Evolutionary conservation across 2,888 invertebrate genomes (phyloP), one percentile per base, ranked within the genome.

Genomic region (Salticus scenicus): DNA sequence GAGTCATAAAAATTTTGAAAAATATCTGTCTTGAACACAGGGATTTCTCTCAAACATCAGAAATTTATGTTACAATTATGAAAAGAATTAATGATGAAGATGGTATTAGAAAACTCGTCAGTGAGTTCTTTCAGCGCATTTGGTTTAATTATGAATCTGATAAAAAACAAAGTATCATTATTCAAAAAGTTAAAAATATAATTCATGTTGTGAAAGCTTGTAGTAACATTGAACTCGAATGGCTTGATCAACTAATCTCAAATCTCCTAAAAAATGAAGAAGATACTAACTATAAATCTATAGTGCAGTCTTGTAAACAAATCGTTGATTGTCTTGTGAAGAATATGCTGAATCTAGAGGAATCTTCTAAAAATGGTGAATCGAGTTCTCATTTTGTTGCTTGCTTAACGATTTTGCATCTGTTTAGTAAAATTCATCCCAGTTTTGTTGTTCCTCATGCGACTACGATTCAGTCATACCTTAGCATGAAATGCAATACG

Each of bases 51-150:
- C 98, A 98, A 92, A 97, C 98, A 89, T 98, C 98, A 0, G 99
- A 99, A 92, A 99, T 99, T 90, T 98, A 99, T 92, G 97, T 98
- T 0, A 98, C 98, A 92, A 99, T 99, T 96, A 98, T 99, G 88
- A 93, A 98, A 86, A 93, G 99, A 88, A 98, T 99, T 37, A 98
- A 98, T 91, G 99, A 99, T 91, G 99, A 99, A 91, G 99, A 99
- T 90, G 93, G 93, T 12, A 93, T 93, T 74, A 92, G 92, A 90
- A 99, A 99, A 92, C 92, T 99, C 89, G 99, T 99, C 41, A 97
- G 98, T 94, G 99, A 99, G 91, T 99, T 99, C 77, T 99, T 99
- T 92, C 97, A 98, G 92, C 96, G 96, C 90, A 98, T 99, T 97
- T 99, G 99, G 99, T 99, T 99, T 91, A 96, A 96, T 20, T 98